Conservation (phyloP, 2,888 invertebrate genomes). For the Mythimna vitellina region DNA sequence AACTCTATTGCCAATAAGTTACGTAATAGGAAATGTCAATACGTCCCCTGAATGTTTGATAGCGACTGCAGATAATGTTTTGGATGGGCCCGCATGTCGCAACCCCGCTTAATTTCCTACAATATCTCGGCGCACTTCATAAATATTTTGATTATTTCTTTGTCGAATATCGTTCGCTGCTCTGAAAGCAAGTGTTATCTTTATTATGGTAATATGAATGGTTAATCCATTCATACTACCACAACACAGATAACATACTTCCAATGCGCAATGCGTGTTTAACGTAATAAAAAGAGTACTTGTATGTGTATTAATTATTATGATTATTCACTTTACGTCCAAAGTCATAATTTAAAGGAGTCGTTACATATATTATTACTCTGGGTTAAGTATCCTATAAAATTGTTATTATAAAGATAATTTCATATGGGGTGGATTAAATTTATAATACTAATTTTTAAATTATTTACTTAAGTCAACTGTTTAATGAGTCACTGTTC, state of each 20-base stretch:
- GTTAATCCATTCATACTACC: conserved; percentile 7
- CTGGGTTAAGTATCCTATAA: conserved; percentile 30
- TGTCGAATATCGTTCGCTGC: conserved; percentile 59
- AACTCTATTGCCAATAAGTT: conserved; percentile 56
- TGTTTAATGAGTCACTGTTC: too few species aligned
- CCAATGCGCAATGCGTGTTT: conserved; percentile 14
- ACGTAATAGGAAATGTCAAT: conserved; percentile 68
- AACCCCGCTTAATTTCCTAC: conserved; percentile 79
- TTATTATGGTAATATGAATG: conserved; percentile 17
- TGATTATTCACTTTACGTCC: conserved; percentile 28
- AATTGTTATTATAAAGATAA: conserved; percentile 33
- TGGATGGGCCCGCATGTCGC: conserved; percentile 85
- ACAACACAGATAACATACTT: too few species aligned
- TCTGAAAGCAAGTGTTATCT: conserved; percentile 34
- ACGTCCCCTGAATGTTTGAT: conserved; percentile 82
- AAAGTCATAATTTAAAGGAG: conserved; percentile 29
- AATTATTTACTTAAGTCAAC: too few species aligned
- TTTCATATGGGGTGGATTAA: conserved; percentile 6
- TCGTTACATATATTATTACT: conserved; percentile 29
- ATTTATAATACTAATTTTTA: too few species aligned
- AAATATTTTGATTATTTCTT: conserved; percentile 77
- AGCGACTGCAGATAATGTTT: conserved; percentile 81
- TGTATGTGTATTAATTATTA: conserved; percentile 2
- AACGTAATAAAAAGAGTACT: conserved; percentile 20
- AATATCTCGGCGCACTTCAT: conserved; percentile 72